Percentiles rank a stretch among this genome's conserved stretches.
Conservation (phyloP, 1,140 invertebrate genomes). For the Aradophagus sp. region DNA sequence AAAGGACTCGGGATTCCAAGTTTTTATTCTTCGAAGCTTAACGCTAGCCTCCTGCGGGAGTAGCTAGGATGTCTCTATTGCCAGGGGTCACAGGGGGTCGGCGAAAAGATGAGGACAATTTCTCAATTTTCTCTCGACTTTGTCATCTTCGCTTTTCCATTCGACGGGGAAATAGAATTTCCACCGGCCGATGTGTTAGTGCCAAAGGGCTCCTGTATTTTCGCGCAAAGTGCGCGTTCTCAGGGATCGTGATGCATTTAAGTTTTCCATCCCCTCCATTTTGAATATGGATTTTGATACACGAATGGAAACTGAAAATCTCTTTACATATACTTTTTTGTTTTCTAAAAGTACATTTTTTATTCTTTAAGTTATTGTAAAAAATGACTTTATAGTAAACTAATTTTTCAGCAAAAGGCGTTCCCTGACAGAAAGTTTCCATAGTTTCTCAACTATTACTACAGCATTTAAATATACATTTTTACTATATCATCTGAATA, state of each 20-base stretch:
- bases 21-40: slow-evolving; percentile 62
- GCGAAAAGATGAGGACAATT: slow-evolving; percentile 68
- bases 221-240: too few relatives aligned
- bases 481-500: too few relatives aligned
- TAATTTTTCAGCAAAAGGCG: too few relatives aligned
- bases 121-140: slow-evolving; percentile 74
- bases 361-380: too few relatives aligned
- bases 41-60: slow-evolving; percentile 53
- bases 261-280: too few relatives aligned
- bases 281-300: slow-evolving; percentile 21
- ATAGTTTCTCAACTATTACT: too few relatives aligned
- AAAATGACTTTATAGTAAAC: too few relatives aligned
- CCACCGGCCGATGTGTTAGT: slow-evolving; percentile 50
- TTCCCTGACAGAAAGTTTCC: too few relatives aligned
- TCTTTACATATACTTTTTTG: neutral
- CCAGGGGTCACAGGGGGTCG: slow-evolving; percentile 4
- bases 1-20: slow-evolving; percentile 68
- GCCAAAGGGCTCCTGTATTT: slow-evolving; percentile 27
- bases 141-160: slow-evolving; percentile 74
- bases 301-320: slow-evolving; percentile 3
- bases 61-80: slow-evolving; percentile 53
- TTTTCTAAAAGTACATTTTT: neutral
- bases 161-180: slow-evolving; percentile 73
- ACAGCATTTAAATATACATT: too few relatives aligned
- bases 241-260: neutral